Base-by-base conservation (phyloP, 1,140 invertebrate genomes). In the Cyclargus thomasi region DNA sequence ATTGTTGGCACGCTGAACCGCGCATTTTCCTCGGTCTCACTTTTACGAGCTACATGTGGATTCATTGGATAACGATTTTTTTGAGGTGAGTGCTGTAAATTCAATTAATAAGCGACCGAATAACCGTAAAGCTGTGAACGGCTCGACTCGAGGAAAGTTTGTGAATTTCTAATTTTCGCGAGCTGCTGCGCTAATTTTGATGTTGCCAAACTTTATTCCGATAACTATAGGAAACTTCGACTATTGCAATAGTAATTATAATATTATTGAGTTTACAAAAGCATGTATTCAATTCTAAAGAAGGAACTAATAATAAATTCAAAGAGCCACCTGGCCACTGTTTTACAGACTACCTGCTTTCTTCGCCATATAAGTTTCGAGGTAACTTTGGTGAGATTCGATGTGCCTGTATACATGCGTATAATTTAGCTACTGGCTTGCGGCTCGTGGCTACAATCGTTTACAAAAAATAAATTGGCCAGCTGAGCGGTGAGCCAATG, bases 31-130 rank as follows among this genome's bases (percentile, higher is more conserved):
- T 77, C 74, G 67, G 65, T 70, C 75, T 78, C 74, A 75, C 72
- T 59, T 59, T 11, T 20, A 77, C 72, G 70, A 63, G 75, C 82
- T 87, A 81, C 81, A 88, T 88, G 85, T 86, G 76, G 81, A 78
- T 77, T 76, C 82, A 75, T 68, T 78, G 68, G 72, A 59, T 67
- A 78, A 80, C 70, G 69, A 67, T 74, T 82, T 80, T n/a, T 79
- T 74, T 81, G 74, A 83, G 83, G 85, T 88, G 71, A 81, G 85
- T 69, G 22, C 47, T 71, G 68, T 70, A 53, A 22, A 47, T 65
- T 70, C 65, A 55, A 55, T 55, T 59, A 59, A 59, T 59, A 20
- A 59, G 55, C 55, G 55, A 59, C 17, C 17, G 14, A 2, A 47
- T 47, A 47, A 47, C 39, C 14, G 39, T 47, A 47, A 29, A 29